These are phyloP conservation scores for Ephialtes manifestator DNA, from an alignment of 2,888 invertebrate species.

Conservation along the genomic window DNA sequence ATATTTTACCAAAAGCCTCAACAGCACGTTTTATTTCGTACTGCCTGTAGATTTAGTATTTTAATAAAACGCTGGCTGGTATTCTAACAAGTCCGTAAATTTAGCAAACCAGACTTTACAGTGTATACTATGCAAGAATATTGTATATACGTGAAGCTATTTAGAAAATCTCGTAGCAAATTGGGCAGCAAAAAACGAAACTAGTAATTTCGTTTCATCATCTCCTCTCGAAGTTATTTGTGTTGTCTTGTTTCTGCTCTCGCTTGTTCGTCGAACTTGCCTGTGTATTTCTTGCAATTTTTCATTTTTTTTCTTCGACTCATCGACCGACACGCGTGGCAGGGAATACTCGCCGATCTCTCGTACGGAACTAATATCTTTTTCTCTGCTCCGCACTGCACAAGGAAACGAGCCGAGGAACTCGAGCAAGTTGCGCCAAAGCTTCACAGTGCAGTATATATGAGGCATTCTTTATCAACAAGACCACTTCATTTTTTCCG, in stretches of 20 bases:
- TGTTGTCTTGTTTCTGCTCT: neutral
- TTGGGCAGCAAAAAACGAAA: neutral
- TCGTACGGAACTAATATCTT: constrained; percentile 52
- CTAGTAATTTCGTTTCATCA: constrained; percentile 14
- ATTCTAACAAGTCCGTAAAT: neutral
- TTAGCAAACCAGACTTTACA: neutral
- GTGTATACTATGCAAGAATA: neutral
- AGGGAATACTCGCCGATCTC: constrained; percentile 21
- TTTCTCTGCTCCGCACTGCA: constrained; percentile 15
- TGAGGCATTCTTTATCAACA: neutral
- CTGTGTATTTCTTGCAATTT: constrained; percentile 19
- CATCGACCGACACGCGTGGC: constrained; percentile 41
- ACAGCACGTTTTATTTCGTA: too few relatives aligned
- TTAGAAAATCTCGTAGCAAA: constrained; percentile 3
- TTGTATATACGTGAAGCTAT: neutral
- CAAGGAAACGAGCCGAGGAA: constrained; percentile 9
- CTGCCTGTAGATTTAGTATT: too few relatives aligned
- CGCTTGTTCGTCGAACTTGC: neutral
- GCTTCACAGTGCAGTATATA: neutral
- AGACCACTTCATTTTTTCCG: too few relatives aligned
- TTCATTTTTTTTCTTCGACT: neutral
- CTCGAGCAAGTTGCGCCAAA: constrained; percentile 11
- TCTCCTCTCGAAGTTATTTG: constrained; percentile 9
- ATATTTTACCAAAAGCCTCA: too few relatives aligned
- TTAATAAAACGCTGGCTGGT: too few relatives aligned